phyloP scores from a whole-genome alignment of 2,113 vertebrate species.

The Nycticorax nycticorax region DNA sequence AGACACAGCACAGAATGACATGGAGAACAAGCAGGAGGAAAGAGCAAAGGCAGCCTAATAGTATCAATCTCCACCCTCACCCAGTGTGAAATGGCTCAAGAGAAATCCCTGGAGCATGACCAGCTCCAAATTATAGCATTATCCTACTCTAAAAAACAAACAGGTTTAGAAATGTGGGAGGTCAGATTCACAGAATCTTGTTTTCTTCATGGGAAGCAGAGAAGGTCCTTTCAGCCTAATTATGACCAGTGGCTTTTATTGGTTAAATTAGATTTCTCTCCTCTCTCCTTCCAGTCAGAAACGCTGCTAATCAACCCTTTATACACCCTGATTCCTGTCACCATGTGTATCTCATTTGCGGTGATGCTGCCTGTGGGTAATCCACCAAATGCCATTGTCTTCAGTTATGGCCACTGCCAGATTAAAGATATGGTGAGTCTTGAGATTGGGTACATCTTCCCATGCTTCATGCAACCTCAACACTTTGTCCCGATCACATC shows the following conservation, averaged over 20 bases:
- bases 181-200: neutral
- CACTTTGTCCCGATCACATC: neutral
- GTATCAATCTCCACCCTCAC: neutral
- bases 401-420: constrained; percentile 95
- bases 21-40: neutral
- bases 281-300: constrained; percentile 83
- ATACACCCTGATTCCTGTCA: constrained; percentile 94
- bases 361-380: constrained; percentile 99
- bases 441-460: neutral
- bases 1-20: neutral
- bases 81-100: neutral
- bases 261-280: neutral
- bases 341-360: constrained; percentile 97
- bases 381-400: constrained; percentile 97
- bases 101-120: neutral
- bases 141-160: neutral
- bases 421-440: constrained; percentile 94
- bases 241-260: neutral
- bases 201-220: neutral
- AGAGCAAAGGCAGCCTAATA: neutral
- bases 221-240: neutral
- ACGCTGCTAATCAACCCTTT: constrained; percentile 93
- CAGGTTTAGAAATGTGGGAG: neutral
- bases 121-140: neutral
- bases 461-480: neutral